phyloP scores from a whole-genome alignment of 2,113 vertebrate genomes.

The Hypanus sabinus region DNA sequence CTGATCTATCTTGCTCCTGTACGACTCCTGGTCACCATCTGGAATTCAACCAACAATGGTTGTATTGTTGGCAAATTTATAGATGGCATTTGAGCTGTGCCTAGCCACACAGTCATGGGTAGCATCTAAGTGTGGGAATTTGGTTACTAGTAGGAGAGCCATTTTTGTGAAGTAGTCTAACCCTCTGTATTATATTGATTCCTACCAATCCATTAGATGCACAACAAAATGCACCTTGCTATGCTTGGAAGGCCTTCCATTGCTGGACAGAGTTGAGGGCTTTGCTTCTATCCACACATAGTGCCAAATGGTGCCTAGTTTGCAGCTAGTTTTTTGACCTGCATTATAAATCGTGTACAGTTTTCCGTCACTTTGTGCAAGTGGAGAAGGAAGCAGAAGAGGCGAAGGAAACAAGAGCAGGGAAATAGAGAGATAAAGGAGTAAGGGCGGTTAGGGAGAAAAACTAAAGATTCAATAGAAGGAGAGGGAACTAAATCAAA shows the following conservation, averaged over 20 bases:
- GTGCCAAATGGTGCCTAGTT: background rate
- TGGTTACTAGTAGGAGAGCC: background rate
- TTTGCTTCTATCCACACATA: no score
- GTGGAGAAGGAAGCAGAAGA: background rate
- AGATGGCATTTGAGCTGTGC: no score
- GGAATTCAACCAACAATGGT: no score
- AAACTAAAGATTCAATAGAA: no score
- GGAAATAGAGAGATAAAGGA: background rate
- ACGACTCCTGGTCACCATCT: no score
- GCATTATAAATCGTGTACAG: background rate
- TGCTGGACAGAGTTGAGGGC: background rate
- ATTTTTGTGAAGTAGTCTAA: no score
- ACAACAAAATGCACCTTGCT: background rate
- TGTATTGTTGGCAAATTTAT: no score
- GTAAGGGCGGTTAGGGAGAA: background rate
- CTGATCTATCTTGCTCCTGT: no score
- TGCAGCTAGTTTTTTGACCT: background rate
- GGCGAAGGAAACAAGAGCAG: background rate
- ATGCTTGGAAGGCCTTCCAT: background rate
- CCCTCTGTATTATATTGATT: no score
- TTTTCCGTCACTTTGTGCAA: background rate
- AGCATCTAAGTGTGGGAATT: background rate
- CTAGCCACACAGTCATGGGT: no score
- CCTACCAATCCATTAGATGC: background rate
- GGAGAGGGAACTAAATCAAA: no score